Evolutionary conservation across 2,797 vertebrate genomes (phyloP).

Genomic region (Cuniculus paca): DNA sequence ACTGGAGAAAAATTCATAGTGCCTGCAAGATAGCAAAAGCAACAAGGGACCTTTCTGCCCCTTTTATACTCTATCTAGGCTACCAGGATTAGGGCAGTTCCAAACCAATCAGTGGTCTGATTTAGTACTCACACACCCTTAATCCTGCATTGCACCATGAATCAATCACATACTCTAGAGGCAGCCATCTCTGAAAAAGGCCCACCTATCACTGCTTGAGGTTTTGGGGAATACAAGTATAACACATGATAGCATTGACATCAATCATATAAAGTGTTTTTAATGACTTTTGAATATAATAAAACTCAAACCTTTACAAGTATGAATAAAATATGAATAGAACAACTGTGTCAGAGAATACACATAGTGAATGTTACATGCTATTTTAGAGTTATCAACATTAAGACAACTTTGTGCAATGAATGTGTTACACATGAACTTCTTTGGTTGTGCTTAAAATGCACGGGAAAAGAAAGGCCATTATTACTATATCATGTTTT

Average conservation of each 20-base stretch:
- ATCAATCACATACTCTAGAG: too few species aligned
- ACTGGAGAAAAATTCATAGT: neutral
- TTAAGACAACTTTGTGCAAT: neutral
- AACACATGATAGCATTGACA: neutral
- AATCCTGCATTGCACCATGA: too few species aligned
- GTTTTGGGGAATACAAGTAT: too few species aligned
- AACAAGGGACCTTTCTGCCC: too few species aligned
- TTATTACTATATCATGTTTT: neutral
- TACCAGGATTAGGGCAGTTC: too few species aligned
- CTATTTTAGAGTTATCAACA: neutral
- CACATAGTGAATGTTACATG: neutral
- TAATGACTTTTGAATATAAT: neutral
- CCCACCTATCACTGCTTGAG: too few species aligned
- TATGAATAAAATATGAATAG: neutral
- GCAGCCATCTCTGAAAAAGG: too few species aligned
- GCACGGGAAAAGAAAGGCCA: neutral
- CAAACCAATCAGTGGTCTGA: too few species aligned
- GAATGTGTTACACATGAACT: neutral
- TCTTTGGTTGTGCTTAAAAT: neutral
- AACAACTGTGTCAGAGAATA: neutral
- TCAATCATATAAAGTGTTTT: neutral
- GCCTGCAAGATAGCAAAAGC: too few species aligned
- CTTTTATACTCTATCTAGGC: too few species aligned
- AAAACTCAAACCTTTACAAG: neutral
- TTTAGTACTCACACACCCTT: too few species aligned